phyloP scores from a whole-genome alignment of 2,888 invertebrate genomes.

The Drosophila infuscata region DNA sequence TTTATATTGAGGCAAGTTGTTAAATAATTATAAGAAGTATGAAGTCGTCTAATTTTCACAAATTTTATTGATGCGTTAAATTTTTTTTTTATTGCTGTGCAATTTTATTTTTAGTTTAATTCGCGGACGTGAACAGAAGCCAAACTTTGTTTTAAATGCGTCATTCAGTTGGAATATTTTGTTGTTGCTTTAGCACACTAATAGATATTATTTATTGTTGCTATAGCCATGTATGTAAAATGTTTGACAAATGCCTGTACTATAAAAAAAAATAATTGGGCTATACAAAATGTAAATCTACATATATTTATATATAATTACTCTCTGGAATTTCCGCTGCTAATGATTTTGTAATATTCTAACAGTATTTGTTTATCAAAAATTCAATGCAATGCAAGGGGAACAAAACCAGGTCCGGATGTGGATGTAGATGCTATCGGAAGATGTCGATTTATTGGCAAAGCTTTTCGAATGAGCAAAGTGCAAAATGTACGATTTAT shows the following conservation, averaged over 20 bases:
- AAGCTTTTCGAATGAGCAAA: slow-evolving; percentile 39
- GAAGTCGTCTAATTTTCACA: slow-evolving; percentile 8
- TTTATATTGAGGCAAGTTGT: background rate
- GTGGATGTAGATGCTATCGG: slow-evolving; percentile 15
- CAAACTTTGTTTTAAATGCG: slow-evolving; percentile 22
- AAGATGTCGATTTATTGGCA: slow-evolving; percentile 53
- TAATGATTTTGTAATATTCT: slow-evolving; percentile 21
- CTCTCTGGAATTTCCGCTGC: slow-evolving; percentile 4
- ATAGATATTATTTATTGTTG: slow-evolving; percentile 5
- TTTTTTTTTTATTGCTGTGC: slow-evolving; percentile 21
- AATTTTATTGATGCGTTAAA: background rate
- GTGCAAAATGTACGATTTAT: slow-evolving; percentile 45
- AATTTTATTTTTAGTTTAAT: slow-evolving; percentile 16
- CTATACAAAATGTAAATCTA: background rate
- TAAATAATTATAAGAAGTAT: background rate
- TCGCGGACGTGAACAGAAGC: slow-evolving; percentile 18
- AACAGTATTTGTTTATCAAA: slow-evolving; percentile 27
- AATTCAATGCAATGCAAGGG: slow-evolving; percentile 21
- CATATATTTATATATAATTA: background rate
- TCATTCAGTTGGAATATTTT: slow-evolving; percentile 11
- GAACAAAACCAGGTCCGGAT: slow-evolving; percentile 48
- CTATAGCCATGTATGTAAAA: background rate
- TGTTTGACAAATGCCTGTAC: background rate
- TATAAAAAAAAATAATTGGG: background rate
- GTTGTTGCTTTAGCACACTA: background rate